A percentile compares a stretch with the other conserved stretches of the same genome.
These are phyloP conservation scores for Paracentrotus lividus DNA, from an alignment of 53 echinoderm and acorn worm genomes.

Conservation along the genomic window DNA sequence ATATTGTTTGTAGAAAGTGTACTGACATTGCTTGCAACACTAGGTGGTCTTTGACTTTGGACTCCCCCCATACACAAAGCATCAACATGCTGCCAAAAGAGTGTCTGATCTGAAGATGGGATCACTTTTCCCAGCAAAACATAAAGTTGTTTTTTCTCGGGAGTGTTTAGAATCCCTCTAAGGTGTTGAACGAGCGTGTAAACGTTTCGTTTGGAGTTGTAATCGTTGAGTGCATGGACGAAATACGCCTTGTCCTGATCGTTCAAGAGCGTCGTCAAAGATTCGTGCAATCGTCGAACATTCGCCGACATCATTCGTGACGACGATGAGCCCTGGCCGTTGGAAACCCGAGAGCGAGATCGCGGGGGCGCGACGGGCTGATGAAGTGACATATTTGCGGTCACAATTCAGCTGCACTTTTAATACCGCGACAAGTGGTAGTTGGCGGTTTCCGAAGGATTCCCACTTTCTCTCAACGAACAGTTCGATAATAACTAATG, in stretches of 20 bases:
- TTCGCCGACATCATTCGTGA: constrained; percentile 94
- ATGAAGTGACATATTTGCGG: constrained; percentile 72
- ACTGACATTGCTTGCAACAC: constrained; percentile 52
- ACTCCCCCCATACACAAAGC: constrained; percentile 59
- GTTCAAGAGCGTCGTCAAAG: constrained; percentile 77
- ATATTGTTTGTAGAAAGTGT: neutral
- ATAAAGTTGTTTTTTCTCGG: constrained; percentile 87
- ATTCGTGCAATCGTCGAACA: constrained; percentile 90
- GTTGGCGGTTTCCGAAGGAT: neutral
- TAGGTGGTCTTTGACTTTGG: constrained; percentile 50
- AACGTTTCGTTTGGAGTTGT: constrained; percentile 91
- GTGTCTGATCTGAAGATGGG: constrained; percentile 82
- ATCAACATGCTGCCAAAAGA: constrained; percentile 88
- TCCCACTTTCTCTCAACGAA: neutral
- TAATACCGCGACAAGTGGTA: neutral
- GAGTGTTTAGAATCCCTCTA: constrained; percentile 81
- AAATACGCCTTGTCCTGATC: constrained; percentile 87
- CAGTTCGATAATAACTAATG: neutral
- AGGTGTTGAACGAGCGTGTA: constrained; percentile 83
- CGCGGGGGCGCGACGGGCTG: constrained; percentile 73
- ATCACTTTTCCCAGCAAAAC: constrained; percentile 86
- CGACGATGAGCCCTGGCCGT: constrained; percentile 22
- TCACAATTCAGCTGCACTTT: neutral
- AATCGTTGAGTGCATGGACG: constrained; percentile 92
- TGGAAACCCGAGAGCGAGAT: constrained; percentile 59